Evolutionary conservation across 2,113 vertebrate species (phyloP).

Genomic region (Upupa epops): DNA sequence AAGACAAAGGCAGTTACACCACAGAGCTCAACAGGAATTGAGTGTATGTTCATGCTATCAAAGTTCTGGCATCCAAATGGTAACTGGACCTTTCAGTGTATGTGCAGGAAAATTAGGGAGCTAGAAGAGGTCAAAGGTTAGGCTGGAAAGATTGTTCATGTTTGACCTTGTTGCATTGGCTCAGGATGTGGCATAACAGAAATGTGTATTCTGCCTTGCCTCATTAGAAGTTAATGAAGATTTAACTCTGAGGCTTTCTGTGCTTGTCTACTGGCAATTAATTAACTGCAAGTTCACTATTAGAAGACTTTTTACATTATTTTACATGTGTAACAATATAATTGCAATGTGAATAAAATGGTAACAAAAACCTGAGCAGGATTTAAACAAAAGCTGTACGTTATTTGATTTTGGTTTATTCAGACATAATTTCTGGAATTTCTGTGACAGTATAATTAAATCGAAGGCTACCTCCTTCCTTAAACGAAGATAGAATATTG

Average conservation of each 20-base stretch:
- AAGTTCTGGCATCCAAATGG: background rate
- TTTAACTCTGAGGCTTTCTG: background rate
- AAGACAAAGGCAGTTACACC: background rate
- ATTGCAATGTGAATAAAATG: background rate
- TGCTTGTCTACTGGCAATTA: background rate
- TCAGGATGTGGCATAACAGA: background rate
- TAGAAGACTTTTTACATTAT: background rate
- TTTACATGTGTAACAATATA: background rate
- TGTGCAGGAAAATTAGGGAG: background rate
- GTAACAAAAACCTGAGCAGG: background rate
- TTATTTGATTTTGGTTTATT: background rate
- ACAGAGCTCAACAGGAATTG: background rate
- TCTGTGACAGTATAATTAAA: background rate
- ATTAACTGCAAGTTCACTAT: background rate
- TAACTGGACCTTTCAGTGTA: background rate
- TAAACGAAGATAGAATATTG: background rate
- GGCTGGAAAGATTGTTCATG: background rate
- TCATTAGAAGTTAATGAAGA: background rate
- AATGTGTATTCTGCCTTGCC: background rate
- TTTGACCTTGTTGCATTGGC: background rate
- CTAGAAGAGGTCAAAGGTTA: background rate
- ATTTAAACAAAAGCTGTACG: background rate
- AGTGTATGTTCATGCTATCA: background rate
- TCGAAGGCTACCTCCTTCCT: background rate
- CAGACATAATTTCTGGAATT: background rate